These are phyloP conservation scores for Podotricha telesiphe DNA, from an alignment of 2,888 invertebrate species.

Conservation along the genomic window DNA sequence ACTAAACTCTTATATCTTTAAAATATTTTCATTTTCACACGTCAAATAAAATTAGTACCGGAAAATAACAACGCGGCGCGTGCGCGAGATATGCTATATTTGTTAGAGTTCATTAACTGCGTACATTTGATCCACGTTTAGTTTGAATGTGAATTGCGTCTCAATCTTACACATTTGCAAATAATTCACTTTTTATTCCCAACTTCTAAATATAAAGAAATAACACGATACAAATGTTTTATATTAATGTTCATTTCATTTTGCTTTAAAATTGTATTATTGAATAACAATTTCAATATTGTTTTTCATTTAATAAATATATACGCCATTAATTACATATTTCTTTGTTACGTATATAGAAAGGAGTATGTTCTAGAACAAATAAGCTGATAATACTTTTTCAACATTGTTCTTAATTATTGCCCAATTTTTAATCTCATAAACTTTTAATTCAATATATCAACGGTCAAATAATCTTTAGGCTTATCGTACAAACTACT, in stretches of 20 bases:
- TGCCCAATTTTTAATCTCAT: neutral
- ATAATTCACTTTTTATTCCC: too few relatives aligned
- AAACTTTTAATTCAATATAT: neutral
- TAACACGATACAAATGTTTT: too few relatives aligned
- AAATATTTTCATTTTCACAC: neutral
- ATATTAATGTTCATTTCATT: too few relatives aligned
- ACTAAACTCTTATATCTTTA: neutral
- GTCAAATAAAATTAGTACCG: slow-evolving; percentile 9
- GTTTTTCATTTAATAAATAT: neutral
- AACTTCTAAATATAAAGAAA: too few relatives aligned
- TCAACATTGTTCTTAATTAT: neutral
- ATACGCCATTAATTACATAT: neutral
- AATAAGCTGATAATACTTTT: neutral
- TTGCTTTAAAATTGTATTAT: too few relatives aligned
- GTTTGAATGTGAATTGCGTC: slow-evolving; percentile 4
- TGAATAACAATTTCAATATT: too few relatives aligned
- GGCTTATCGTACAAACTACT: neutral
- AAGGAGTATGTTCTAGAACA: neutral
- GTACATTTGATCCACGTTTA: slow-evolving; percentile 21
- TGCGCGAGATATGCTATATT: slow-evolving; percentile 36
- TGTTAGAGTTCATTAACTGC: slow-evolving; percentile 38
- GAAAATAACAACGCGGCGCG: slow-evolving; percentile 19
- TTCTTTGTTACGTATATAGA: neutral
- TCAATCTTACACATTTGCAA: neutral
- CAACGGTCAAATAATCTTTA: neutral